Percentiles rank a stretch among this genome's conserved stretches.
These are phyloP conservation scores for Rhinogobio ventralis DNA, from an alignment of 2,797 vertebrate species.

Conservation along the genomic window DNA sequence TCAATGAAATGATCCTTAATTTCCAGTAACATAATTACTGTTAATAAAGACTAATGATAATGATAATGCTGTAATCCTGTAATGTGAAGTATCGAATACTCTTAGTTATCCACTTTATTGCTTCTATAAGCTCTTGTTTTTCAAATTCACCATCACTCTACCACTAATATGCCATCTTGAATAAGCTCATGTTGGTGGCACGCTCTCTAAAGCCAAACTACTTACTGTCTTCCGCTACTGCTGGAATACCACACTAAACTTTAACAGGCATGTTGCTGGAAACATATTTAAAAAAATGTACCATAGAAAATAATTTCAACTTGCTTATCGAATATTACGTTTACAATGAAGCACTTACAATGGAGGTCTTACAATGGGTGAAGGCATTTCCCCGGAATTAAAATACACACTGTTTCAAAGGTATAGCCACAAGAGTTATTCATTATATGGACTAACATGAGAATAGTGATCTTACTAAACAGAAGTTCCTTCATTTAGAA, in stretches of 20 bases:
- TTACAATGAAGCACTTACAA: neutral
- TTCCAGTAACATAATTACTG: neutral
- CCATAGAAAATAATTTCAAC: neutral
- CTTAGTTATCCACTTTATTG: neutral
- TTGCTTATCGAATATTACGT: neutral
- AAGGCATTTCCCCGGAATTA: neutral
- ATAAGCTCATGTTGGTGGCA: neutral
- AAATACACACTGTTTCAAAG: neutral
- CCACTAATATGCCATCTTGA: conserved; percentile 1
- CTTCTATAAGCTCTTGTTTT: neutral
- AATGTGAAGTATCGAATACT: neutral
- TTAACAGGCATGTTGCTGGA: neutral
- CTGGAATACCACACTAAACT: neutral
- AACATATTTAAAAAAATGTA: no score
- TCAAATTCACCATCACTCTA: conserved; percentile 6
- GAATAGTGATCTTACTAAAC: neutral
- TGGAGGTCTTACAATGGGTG: neutral
- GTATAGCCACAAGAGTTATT: neutral
- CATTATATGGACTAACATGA: neutral
- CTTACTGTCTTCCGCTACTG: neutral
- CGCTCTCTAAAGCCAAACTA: conserved; percentile 11
- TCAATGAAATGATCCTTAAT: neutral
- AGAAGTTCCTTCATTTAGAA: neutral
- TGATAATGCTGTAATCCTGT: neutral
- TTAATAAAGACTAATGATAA: neutral